Conservation (phyloP, 1,140 invertebrate genomes). For the Cardiocondyla obscurior region DNA sequence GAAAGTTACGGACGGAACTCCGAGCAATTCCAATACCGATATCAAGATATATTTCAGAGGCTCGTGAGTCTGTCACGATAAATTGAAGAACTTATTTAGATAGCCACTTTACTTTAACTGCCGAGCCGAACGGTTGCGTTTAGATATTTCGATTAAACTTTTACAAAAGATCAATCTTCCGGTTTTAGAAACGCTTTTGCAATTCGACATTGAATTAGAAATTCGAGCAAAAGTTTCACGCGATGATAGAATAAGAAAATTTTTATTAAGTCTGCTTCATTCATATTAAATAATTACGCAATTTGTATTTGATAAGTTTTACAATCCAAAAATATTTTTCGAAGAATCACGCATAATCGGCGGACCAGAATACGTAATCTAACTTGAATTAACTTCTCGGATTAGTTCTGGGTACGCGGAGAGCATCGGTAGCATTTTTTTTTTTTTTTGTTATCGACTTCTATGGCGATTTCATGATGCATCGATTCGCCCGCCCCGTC, state of each 20-base stretch:
- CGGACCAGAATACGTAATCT: no score
- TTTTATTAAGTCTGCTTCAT: background rate
- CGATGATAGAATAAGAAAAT: background rate
- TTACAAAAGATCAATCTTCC: background rate
- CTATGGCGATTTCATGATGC: no score
- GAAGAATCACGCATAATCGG: no score
- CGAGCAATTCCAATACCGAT: background rate
- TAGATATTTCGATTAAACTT: background rate
- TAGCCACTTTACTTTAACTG: background rate
- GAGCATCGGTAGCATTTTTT: no score
- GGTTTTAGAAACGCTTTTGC: no score
- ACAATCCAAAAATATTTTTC: background rate
- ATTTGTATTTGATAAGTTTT: background rate
- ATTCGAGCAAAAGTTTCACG: background rate
- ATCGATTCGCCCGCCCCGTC: background rate
- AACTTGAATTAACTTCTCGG: no score
- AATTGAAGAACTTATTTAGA: conserved; percentile 14
- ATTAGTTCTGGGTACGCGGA: no score
- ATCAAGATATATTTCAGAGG: background rate
- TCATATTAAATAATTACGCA: background rate
- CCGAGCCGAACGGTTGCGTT: background rate
- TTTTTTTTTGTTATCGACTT: no score
- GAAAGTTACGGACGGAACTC: background rate
- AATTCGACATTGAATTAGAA: background rate
- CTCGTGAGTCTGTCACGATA: background rate